Evolutionary conservation across 1,140 invertebrate genomes (phyloP).

Genomic region (Cecropterus lyciades): DNA sequence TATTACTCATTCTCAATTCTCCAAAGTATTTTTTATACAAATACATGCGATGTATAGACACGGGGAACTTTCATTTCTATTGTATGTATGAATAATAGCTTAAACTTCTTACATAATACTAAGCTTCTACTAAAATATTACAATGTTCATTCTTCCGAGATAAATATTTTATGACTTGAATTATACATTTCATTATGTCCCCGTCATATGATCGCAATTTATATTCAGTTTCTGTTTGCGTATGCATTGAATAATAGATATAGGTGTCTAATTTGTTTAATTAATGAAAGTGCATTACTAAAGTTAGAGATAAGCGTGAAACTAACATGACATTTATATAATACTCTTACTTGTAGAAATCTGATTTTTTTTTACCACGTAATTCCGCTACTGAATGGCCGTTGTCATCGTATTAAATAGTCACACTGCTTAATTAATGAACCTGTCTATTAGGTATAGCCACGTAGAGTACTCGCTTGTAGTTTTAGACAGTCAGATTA

Average conservation of each 20-base stretch:
- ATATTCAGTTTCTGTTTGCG: constrained; percentile 31
- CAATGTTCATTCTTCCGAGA: too few species aligned
- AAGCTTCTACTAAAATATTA: too few species aligned
- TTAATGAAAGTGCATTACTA: constrained; percentile 32
- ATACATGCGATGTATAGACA: too few species aligned
- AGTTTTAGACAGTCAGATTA: too few species aligned
- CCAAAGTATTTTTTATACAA: too few species aligned
- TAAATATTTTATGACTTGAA: too few species aligned
- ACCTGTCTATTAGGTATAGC: not conserved
- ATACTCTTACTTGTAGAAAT: constrained; percentile 22
- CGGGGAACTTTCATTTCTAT: too few species aligned
- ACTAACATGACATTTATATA: constrained; percentile 26
- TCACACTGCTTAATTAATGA: not conserved
- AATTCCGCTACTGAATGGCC: constrained; percentile 13
- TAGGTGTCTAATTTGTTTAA: constrained; percentile 28
- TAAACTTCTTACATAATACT: too few species aligned
- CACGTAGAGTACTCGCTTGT: not conserved
- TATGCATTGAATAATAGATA: constrained; percentile 27
- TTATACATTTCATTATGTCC: not conserved
- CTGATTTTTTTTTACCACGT: constrained; percentile 11
- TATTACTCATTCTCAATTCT: too few species aligned
- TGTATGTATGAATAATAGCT: too few species aligned
- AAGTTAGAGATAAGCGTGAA: constrained; percentile 10
- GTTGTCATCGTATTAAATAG: constrained; percentile 9
- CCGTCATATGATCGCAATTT: constrained; percentile 25